A percentile compares a stretch with the other conserved stretches of the same genome.
Conservation (phyloP, 1,140 invertebrate genomes). For the Dolichoris vasculosae region DNA sequence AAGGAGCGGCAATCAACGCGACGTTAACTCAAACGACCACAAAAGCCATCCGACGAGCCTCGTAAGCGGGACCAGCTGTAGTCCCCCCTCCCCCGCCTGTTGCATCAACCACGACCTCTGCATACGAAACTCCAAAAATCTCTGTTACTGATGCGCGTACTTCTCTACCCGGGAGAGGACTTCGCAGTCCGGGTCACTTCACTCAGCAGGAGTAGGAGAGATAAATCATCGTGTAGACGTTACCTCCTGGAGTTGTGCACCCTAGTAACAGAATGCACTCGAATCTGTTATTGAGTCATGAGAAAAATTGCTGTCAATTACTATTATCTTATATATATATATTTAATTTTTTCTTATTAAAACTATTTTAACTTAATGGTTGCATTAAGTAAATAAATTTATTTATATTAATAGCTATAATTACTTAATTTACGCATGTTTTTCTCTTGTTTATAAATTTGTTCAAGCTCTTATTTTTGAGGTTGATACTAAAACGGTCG, state of each 20-base stretch:
- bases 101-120: not conserved
- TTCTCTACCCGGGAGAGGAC: not conserved
- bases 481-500: too few species aligned
- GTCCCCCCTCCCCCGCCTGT: not conserved
- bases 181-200: not conserved
- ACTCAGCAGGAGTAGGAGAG: not conserved
- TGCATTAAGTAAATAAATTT: too few species aligned
- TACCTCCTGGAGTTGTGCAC: not conserved
- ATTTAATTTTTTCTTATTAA: too few species aligned
- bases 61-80: not conserved
- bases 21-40: not conserved
- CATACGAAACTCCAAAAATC: not conserved
- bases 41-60: not conserved
- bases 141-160: not conserved
- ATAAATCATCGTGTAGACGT: not conserved
- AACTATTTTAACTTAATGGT: too few species aligned
- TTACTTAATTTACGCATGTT: too few species aligned
- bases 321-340: too few species aligned
- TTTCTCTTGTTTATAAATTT: too few species aligned
- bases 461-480: too few species aligned
- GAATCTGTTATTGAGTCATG: too few species aligned
- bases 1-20: not conserved
- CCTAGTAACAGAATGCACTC: too few species aligned
- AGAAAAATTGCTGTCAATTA: too few species aligned
- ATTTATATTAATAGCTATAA: too few species aligned